phyloP scores from a whole-genome alignment of 2,113 vertebrate species.

The Tretioscincus oriximinensis region DNA sequence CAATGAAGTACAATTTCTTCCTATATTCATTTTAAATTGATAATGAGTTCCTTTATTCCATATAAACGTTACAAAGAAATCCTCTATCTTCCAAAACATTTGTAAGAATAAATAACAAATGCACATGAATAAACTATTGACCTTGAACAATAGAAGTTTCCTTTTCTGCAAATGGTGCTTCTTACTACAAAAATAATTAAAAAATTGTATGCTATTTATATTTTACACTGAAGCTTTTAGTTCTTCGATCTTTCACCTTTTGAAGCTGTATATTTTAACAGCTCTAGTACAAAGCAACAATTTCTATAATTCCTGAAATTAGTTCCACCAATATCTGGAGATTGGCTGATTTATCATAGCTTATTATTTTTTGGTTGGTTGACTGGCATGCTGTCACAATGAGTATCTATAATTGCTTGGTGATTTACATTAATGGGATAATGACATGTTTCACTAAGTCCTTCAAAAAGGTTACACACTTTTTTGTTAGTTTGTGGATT shows the following conservation, averaged over 20 bases:
- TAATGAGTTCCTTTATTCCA: constrained; percentile 10
- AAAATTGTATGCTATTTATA: not conserved
- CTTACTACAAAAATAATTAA: not conserved
- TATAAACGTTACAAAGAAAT: constrained; percentile 20
- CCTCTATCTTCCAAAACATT: not conserved
- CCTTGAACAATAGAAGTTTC: not conserved
- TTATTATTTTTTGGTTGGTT: constrained; percentile 28
- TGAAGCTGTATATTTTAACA: not conserved
- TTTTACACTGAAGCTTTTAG: not conserved
- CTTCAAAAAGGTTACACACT: constrained; percentile 4
- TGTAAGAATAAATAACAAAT: constrained; percentile 6
- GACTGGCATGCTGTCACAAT: constrained; percentile 16
- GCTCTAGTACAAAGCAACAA: not conserved
- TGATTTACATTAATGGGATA: constrained; percentile 14
- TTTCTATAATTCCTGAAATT: not conserved
- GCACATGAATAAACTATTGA: not conserved
- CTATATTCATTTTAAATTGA: not conserved
- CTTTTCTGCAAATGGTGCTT: not conserved
- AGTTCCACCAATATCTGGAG: not conserved
- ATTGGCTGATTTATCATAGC: constrained; percentile 18
- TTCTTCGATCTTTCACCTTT: not conserved
- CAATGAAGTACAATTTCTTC: not conserved
- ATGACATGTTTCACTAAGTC: not conserved
- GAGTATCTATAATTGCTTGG: constrained; percentile 8
- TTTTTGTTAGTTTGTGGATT: not conserved